These are phyloP conservation scores for Hydropotes inermis DNA, from an alignment of 2,113 vertebrate genomes.

Conservation along the genomic window DNA sequence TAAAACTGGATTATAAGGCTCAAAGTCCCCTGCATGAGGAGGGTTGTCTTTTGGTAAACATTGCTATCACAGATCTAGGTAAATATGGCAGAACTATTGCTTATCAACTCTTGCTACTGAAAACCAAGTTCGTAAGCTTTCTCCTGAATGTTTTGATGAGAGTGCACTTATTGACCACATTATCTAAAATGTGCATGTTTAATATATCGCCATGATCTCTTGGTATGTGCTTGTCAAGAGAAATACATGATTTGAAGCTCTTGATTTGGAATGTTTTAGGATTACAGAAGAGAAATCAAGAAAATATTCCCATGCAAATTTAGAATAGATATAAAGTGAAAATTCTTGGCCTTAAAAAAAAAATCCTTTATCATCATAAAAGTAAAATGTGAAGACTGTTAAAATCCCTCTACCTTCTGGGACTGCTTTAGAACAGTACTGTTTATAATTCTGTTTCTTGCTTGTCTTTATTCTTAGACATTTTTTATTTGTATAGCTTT, in stretches of 20 bases:
- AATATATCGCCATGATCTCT: not conserved
- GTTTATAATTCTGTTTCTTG: not conserved
- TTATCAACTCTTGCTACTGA: not conserved
- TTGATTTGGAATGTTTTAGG: not conserved
- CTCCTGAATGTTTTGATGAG: not conserved
- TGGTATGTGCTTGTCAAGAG: not conserved
- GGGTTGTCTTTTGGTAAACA: not conserved
- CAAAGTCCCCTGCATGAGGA: not conserved
- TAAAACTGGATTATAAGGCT: not conserved
- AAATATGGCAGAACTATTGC: not conserved
- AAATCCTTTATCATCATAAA: not conserved
- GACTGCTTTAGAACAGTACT: not conserved
- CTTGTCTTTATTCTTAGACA: not conserved
- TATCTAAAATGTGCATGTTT: not conserved
- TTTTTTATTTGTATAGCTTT: not conserved
- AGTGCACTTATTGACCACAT: not conserved
- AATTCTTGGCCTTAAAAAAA: not conserved
- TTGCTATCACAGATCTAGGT: not conserved
- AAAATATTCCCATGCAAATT: not conserved
- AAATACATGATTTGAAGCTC: not conserved
- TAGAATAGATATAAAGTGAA: not conserved
- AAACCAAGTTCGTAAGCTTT: not conserved
- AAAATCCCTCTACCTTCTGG: not conserved
- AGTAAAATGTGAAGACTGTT: not conserved
- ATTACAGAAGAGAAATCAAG: conserved; percentile 10